Evolutionary conservation across 2,797 vertebrate genomes (phyloP), one percentile per base, ranked within the genome.

Genomic region (Typhlichthys subterraneus): DNA sequence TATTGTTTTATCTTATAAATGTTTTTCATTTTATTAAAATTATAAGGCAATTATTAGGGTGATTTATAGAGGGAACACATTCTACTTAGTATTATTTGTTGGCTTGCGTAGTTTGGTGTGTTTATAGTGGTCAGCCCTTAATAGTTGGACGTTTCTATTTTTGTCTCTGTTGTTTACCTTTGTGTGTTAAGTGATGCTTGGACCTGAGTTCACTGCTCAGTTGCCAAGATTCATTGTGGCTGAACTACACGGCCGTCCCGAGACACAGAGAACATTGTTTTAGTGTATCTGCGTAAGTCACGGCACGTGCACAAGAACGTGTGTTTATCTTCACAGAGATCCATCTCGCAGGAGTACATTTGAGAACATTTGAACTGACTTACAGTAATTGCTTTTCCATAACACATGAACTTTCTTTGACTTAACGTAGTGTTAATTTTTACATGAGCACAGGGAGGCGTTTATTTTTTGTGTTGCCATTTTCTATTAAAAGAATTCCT

Each of bases 101-200:
- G 46, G 45, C 15, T 17, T 47, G 64, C 17, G 61, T 46, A 51
- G 55, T 47, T 4, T 81, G 78, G 85, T 65, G 69, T 53, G 57
- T 70, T 59, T 33, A 59, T 71, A 47, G 56, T 64, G 60, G 46
- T 49, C 63, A 2, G 29, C 57, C 63, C 63, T n/a, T 61, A 17
- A 17, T 17, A 73, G 61, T 12, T 51, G 48, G 75, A 52, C 53
- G 46, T 59, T 63, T 79, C 85, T 83, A 81, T 85, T 81, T 85
- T 72, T 65, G 48, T 48, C 72, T 50, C 15, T 3, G 14, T 31
- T 80, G 79, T 83, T 81, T 87, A 85, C 81, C 67, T 61, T 70
- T 59, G 64, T 75, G 81, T 76, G 75, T 84, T 67, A 71, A 80
- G 77, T 61, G 62, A 69, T 63, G 19, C 13, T 67, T 78, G 84